Evolutionary conservation across 2,888 invertebrate genomes (phyloP).

Genomic region (Balanococcus diminutus): DNA sequence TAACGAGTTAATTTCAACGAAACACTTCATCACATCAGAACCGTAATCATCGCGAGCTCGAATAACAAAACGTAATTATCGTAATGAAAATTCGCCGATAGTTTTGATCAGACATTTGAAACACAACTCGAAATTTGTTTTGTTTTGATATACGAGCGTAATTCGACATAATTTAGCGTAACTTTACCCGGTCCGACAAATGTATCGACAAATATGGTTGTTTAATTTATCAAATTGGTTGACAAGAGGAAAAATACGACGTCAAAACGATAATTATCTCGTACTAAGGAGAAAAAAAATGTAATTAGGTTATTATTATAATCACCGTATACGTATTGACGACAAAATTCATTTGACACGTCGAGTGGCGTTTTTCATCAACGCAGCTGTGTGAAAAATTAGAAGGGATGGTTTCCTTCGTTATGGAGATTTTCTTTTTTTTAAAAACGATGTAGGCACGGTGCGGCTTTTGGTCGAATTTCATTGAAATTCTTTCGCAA

Average conservation of each 20-base stretch:
- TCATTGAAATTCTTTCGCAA: not conserved
- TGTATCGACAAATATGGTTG: not conserved
- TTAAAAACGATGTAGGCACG: no score
- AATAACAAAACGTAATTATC: not conserved
- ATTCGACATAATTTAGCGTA: not conserved
- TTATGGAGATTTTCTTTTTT: not conserved
- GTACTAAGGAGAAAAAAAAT: not conserved
- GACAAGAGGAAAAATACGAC: not conserved
- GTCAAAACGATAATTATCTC: not conserved
- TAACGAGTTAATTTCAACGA: not conserved
- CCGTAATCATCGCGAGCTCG: not conserved
- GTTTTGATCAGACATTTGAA: not conserved
- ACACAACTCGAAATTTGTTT: not conserved
- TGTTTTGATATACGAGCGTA: not conserved
- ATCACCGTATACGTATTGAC: not conserved
- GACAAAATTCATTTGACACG: not conserved
- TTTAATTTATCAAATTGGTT: not conserved
- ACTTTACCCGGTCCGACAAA: not conserved
- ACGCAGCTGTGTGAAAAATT: not conserved
- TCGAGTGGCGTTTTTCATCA: not conserved
- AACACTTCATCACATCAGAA: not conserved
- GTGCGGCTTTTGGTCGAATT: not conserved
- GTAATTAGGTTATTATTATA: not conserved
- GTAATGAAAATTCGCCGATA: not conserved
- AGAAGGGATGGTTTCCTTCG: not conserved